Percentiles rank a stretch among this genome's conserved stretches.
These are phyloP conservation scores for Oncorhynchus clarkii DNA, from an alignment of 2,113 vertebrate genomes.

Conservation along the genomic window DNA sequence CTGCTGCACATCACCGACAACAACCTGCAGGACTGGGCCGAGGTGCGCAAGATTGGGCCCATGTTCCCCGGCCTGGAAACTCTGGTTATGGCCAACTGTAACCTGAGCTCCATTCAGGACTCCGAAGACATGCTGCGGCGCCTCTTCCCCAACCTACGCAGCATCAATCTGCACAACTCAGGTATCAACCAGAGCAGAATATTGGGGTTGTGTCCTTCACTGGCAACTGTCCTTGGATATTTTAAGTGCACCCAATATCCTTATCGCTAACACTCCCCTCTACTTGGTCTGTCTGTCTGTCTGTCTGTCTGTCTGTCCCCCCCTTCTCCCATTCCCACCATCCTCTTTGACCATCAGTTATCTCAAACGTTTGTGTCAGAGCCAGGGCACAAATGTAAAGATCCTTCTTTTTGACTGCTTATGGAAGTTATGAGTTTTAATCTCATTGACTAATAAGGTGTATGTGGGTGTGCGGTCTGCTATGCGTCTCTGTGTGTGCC, in stretches of 20 bases:
- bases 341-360: background rate
- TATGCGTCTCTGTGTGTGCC: slow-evolving; percentile 14
- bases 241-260: too few species aligned
- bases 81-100: slow-evolving; percentile 93
- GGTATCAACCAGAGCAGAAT: slow-evolving; percentile 68
- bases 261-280: background rate
- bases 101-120: slow-evolving; percentile 84
- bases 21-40: slow-evolving; percentile 92
- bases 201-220: background rate
- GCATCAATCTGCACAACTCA: slow-evolving; percentile 95
- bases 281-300: background rate
- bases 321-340: slow-evolving; percentile 9
- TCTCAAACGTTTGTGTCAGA: background rate
- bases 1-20: slow-evolving; percentile 98
- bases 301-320: background rate
- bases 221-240: background rate
- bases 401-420: background rate
- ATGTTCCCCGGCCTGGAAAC: slow-evolving; percentile 95
- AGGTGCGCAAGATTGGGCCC: slow-evolving; percentile 90
- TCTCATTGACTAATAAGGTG: background rate
- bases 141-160: slow-evolving; percentile 89
- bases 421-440: too few species aligned
- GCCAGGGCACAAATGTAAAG: background rate
- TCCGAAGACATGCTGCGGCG: slow-evolving; percentile 80
- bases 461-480: background rate